phyloP scores from a whole-genome alignment of 2,113 vertebrate species.

The Tricholaema leucomelas region DNA sequence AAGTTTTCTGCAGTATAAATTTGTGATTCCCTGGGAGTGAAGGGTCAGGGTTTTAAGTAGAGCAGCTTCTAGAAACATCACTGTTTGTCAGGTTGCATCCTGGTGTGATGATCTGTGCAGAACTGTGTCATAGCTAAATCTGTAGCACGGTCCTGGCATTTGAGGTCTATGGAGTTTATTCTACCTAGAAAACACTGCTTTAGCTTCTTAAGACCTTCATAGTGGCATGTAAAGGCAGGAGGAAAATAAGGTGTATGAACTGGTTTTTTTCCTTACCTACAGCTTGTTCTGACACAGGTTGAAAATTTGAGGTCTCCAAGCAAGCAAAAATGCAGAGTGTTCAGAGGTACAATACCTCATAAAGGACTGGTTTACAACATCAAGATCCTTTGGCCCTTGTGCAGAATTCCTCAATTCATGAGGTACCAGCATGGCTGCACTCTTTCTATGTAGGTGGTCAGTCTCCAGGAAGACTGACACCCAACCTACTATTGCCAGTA shows the following conservation, averaged over 20 bases:
- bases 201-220: not conserved
- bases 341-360: not conserved
- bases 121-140: not conserved
- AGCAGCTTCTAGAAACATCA: not conserved
- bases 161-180: not conserved
- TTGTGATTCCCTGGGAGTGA: not conserved
- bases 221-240: not conserved
- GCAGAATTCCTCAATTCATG: not conserved
- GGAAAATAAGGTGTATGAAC: not conserved
- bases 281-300: not conserved
- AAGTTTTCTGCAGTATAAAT: not conserved
- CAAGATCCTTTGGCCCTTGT: not conserved
- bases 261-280: not conserved
- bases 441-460: not conserved
- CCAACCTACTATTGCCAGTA: not conserved
- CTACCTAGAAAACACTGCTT: not conserved
- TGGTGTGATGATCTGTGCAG: not conserved
- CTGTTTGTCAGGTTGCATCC: not conserved
- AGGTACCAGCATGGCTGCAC: accelerated
- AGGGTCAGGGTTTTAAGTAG: not conserved
- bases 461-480: not conserved
- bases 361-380: not conserved
- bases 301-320: not conserved
- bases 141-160: not conserved
- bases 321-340: not conserved